Conservation (phyloP, 2,888 invertebrate species). For the Empis stercorea region DNA sequence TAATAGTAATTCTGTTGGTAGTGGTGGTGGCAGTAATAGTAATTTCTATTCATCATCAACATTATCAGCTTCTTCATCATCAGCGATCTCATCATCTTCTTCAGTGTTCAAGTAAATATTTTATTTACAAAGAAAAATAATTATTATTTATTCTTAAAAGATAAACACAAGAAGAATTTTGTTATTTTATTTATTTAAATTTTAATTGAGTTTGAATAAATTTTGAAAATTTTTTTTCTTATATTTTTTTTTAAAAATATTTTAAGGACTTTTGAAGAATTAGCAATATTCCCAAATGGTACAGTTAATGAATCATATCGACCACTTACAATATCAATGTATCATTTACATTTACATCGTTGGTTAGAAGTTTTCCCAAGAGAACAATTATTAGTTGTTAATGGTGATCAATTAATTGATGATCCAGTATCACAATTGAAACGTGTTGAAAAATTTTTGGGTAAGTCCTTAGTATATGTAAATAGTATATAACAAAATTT, state of each 20-base stretch:
- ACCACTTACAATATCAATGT: constrained; percentile 78
- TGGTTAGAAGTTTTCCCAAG: constrained; percentile 91
- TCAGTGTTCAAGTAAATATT: constrained; percentile 11
- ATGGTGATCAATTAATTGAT: constrained; percentile 82
- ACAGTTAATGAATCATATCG: constrained; percentile 71
- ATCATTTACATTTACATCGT: constrained; percentile 76
- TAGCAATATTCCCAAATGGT: constrained; percentile 68
- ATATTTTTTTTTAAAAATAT: too few relatives aligned
- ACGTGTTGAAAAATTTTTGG: constrained; percentile 77
- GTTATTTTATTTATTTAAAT: neutral
- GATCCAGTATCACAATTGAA: constrained; percentile 80
- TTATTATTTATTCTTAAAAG: neutral
- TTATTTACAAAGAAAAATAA: too few relatives aligned
- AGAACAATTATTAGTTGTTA: constrained; percentile 85
- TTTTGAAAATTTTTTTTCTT: neutral
- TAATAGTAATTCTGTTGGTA: neutral
- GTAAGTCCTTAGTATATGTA: constrained; percentile 42
- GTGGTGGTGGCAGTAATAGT: neutral
- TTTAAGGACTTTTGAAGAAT: constrained; percentile 60
- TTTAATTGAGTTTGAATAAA: neutral
- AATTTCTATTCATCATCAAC: constrained; percentile 18
- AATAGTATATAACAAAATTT: too few relatives aligned
- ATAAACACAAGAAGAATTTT: neutral
- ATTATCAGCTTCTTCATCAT: constrained; percentile 33
- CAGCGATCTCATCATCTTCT: constrained; percentile 20